Evolutionary conservation across 2,113 vertebrate genomes (phyloP), one percentile per base, ranked within the genome.

Genomic region (Chascanopsetta lugubris): DNA sequence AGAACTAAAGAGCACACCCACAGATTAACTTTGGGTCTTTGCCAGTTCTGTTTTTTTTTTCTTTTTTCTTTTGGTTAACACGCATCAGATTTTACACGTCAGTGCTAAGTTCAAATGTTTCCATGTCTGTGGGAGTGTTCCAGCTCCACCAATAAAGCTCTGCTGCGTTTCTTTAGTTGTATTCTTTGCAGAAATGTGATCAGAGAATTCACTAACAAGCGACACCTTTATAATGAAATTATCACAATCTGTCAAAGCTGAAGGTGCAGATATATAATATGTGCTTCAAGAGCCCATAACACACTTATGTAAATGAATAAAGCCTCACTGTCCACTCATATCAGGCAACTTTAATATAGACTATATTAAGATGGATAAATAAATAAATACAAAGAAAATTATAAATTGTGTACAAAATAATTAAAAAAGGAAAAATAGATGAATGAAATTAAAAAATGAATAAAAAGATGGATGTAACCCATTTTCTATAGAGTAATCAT

Each of bases 61-160:
- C n/a, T n/a, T n/a, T n/a, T n/a, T n/a, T n/a, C n/a, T n/a, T n/a
- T n/a, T n/a, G n/a, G 40, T 61, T 27, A 10, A 61, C 22, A 20
- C 20, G 2, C 56, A 5, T 62, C 42, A 66, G 10, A 72, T 77
- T 75, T 77, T 0, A 45, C 72, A 76, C 56, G 25, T 25, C 6
- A 20, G 61, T 66, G 59, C 22, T 8, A 69, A 73, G 36, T 75
- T 81, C 34, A 75, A 64, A 75, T 83, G 50, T 75, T 81, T 73
- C 66, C 47, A 43, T 49, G 56, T 68, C 17, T 64, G 36, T 38
- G 17, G 20, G 10, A 18, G 6, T 18, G 45, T 51, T 49, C 32
- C n/a, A 21, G 6, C 18, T 72, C 40, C n/a, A 29, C 22, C 59
- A 26, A 20, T 36, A 66, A 45, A 32, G 49, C 3, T 5, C 17